Base-by-base conservation (phyloP, 2,113 vertebrate species). In the Tricholaema leucomelas region DNA sequence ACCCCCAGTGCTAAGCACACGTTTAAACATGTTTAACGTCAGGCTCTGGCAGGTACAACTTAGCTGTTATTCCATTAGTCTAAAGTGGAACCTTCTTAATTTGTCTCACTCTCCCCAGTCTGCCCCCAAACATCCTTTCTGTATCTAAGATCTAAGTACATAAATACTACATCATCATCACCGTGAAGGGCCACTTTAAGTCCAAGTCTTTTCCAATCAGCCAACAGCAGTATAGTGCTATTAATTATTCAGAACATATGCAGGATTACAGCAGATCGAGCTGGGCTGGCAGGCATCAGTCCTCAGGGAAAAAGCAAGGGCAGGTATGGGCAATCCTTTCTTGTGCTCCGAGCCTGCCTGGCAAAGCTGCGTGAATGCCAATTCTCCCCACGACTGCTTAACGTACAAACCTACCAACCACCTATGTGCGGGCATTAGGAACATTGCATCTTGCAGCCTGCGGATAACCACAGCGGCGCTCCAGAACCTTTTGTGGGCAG, bases 201-300 rank as follows among this genome's bases (percentile, higher is more conserved):
- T 16, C 15, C 10, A 64, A 64, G 59, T 7, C 23, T 52, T 78
- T 83, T 90, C 52, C 44, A 83, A 74, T n/a, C 70, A 66, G 71
- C 31, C 58, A 65, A 56, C 69, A 88, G 80, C 54, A 67, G 44
- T 14, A 65, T 3, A 71, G 59, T 3, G 5, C 25, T 14, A 90
- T 92, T 35, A 92, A 95, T 88, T 92, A 95, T 94, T 94, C 48
- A 92, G 48, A 64, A 74, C 0, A 2, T 59, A 77, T 67, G 86
- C 2, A 2, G 86, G 87, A 87, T 64, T 74, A 82, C 72, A 74
- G 85, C 38, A 10, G 81, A 87, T 85, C 55, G 15, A 71, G 69
- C 66, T 31, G 4, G 5, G 2, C 23, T 5, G 52, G 52, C 69
- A 61, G 2, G 5, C 63, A 9, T 27, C 6, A 81, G 19, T 12